phyloP scores from a whole-genome alignment of 1,140 invertebrate species.

The Trypoxylus dichotomus region DNA sequence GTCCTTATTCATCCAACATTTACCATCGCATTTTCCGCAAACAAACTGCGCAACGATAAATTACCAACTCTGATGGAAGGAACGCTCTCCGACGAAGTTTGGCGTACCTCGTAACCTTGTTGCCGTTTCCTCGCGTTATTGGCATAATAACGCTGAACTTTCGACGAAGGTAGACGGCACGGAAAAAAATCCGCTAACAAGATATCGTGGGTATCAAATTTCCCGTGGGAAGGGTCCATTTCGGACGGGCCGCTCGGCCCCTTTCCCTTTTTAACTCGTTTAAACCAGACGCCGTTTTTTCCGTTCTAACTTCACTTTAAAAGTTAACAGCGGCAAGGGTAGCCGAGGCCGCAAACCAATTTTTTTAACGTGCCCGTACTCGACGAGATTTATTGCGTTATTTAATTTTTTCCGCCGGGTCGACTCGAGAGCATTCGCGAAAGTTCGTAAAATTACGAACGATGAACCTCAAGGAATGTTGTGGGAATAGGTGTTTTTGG shows the following conservation, averaged over 20 bases:
- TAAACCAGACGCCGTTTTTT: neutral
- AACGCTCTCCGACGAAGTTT: neutral
- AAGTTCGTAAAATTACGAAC: neutral
- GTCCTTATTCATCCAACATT: neutral
- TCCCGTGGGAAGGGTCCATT: neutral
- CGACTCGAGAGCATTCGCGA: neutral
- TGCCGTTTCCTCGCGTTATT: neutral
- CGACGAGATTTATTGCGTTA: slow-evolving; percentile 1
- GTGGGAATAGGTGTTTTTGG: too few species aligned
- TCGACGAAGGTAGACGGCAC: neutral
- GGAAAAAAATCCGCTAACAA: neutral
- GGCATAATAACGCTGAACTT: neutral
- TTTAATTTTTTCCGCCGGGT: neutral
- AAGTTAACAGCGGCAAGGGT: neutral
- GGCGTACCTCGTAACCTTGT: neutral
- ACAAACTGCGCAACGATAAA: neutral
- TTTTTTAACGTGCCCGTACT: neutral
- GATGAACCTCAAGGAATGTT: neutral
- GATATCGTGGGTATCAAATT: neutral
- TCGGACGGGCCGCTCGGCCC: neutral
- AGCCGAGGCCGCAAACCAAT: neutral
- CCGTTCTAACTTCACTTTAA: neutral
- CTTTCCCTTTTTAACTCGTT: neutral
- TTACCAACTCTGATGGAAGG: neutral
- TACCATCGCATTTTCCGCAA: too few species aligned